A percentile compares a stretch with the other conserved stretches of the same genome.
Conservation (phyloP, 2,113 vertebrate genomes). For the Hippocampus mohnikei region DNA sequence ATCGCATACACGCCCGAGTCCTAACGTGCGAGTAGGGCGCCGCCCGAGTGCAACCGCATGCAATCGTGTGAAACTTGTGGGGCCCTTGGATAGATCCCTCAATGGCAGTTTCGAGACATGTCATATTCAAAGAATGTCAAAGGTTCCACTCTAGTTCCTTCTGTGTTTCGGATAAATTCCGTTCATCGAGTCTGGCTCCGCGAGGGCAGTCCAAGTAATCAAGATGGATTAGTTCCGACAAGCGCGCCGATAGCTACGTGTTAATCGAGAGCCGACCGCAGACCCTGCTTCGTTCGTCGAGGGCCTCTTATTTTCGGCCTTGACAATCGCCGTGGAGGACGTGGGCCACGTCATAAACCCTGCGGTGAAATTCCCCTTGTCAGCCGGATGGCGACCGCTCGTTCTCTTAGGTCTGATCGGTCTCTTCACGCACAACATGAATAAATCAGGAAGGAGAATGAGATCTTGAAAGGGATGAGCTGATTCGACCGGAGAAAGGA, state of each 20-base stretch:
- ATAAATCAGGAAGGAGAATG: not conserved
- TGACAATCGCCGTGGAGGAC: slow-evolving; percentile 54
- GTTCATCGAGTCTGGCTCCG: slow-evolving; percentile 42
- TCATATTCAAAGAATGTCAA: too few species aligned
- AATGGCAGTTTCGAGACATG: too few species aligned
- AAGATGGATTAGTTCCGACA: slow-evolving; percentile 53
- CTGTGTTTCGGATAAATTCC: not conserved
- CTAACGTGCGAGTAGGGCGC: not conserved
- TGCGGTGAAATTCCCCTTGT: slow-evolving; percentile 28
- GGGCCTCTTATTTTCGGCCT: not conserved
- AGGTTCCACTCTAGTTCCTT: not conserved
- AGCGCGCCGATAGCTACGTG: slow-evolving; percentile 41
- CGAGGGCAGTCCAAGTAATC: slow-evolving; percentile 27
- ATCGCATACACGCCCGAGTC: not conserved
- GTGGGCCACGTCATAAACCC: slow-evolving; percentile 49
- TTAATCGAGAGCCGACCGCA: slow-evolving; percentile 61
- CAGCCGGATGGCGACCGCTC: slow-evolving; percentile 33
- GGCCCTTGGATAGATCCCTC: not conserved
- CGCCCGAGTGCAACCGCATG: not conserved
- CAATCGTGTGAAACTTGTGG: not conserved
- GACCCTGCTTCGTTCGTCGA: slow-evolving; percentile 56
- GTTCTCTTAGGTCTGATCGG: slow-evolving; percentile 26
- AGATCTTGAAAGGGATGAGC: not conserved
- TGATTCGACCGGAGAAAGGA: not conserved
- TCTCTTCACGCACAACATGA: slow-evolving; percentile 8